Evolutionary conservation across 2,113 vertebrate genomes (phyloP), one percentile per base, ranked within the genome.

Genomic region (Apeltes quadracus): DNA sequence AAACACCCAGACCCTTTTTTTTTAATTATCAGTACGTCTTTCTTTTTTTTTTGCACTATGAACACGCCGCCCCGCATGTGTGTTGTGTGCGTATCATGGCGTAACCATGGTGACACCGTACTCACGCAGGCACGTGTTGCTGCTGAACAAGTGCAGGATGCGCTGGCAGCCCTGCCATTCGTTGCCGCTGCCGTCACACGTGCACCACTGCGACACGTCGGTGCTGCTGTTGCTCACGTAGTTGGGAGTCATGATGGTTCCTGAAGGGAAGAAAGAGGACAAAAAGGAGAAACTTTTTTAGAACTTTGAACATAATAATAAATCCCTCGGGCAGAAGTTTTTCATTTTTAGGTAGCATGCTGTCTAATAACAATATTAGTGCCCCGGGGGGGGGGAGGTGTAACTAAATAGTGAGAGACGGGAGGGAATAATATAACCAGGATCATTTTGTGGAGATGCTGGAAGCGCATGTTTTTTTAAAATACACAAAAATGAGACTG

Each of bases 171-270:
- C 93, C 66, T 97, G 95, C 90, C 94, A 94, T 78, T 95, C 92
- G 61, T 99, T 98, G 70, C 96, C 97, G 5, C 96, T 98, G 89
- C 95, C 96, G 46, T 95, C 94, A 80, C 98, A 99, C 0, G 94
- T 94, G 67, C 98, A 99, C 95, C 96, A 97, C 90, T 98, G 92
- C 38, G 96, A 95, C 75, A 97, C 93, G 6, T 95, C 95, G 46
- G 90, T 91, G 18, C 95, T 98, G 92, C 93, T 92, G 82, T 95
- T 97, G 84, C 94, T 96, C 88, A 98, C 78, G 3, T 97, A 99
- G 93, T 99, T 99, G 51, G 98, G 97, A 67, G 98, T 99, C 95
- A 98, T 96, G 68, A 93, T 92, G 9, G 97, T 99, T 22, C 97
- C 97, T 99, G 85, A 57, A n/a, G 23, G 34, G 14, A 2, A 62